Evolutionary conservation across 2,797 vertebrate genomes (phyloP).

Genomic region (Eurystomus glaucurus): DNA sequence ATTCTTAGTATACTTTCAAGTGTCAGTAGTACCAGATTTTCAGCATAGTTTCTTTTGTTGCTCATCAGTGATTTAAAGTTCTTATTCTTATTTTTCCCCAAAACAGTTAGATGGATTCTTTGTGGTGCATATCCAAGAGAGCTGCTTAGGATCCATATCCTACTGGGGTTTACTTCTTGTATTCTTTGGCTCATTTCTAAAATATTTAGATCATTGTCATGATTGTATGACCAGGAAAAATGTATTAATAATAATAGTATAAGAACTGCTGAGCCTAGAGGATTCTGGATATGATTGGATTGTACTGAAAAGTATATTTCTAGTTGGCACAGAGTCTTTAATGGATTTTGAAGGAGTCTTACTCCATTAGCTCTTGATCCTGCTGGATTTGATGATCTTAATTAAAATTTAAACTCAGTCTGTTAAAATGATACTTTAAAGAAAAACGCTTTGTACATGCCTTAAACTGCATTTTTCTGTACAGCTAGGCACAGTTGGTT

Average conservation of each 20-base stretch:
- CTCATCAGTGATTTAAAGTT: not conserved
- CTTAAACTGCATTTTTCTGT: not conserved
- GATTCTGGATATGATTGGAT: not conserved
- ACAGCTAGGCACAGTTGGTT: not conserved
- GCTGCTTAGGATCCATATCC: not conserved
- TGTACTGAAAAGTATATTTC: not conserved
- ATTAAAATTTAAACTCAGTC: not conserved
- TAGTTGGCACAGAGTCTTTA: not conserved
- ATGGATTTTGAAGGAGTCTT: not conserved
- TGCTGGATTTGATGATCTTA: not conserved
- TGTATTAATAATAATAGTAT: fast-evolving
- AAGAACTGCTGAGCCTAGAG: not conserved
- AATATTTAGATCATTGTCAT: not conserved
- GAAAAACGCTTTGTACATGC: not conserved
- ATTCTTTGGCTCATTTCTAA: not conserved
- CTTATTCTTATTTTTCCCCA: not conserved
- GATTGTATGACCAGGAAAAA: not conserved
- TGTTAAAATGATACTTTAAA: not conserved
- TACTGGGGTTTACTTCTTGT: not conserved
- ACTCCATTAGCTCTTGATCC: not conserved
- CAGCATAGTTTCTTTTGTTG: not conserved
- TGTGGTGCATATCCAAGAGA: not conserved
- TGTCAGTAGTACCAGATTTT: not conserved
- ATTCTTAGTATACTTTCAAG: not conserved
- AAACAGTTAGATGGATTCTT: not conserved